phyloP scores from a whole-genome alignment of 2,113 vertebrate genomes.

The Bubo blakistoni region DNA sequence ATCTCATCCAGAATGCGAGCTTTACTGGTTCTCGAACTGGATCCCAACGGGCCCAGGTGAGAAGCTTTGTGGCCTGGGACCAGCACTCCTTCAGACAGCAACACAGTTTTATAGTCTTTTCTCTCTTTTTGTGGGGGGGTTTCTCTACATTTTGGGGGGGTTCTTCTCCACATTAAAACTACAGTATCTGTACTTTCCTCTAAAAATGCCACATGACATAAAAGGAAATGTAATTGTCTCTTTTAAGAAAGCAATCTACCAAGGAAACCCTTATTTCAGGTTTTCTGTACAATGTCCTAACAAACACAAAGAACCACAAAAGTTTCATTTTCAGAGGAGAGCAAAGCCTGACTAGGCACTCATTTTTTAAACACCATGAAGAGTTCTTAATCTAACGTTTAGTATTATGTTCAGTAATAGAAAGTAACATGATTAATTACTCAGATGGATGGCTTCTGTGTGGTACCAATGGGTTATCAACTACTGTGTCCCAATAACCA shows the following conservation, averaged over 20 bases:
- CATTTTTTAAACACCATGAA: neutral
- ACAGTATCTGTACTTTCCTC: neutral
- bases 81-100: neutral
- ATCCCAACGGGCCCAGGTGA: neutral
- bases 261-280: neutral
- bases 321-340: neutral
- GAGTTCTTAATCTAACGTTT: neutral
- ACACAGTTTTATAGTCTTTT: neutral
- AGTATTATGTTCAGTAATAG: neutral
- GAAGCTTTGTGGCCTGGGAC: neutral
- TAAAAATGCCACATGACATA: neutral
- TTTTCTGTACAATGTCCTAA: neutral
- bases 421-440: neutral
- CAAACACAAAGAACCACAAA: neutral
- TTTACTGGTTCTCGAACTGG: neutral
- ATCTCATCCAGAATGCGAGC: neutral
- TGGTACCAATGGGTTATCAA: neutral
- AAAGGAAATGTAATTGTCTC: neutral
- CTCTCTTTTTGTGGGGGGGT: neutral
- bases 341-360: neutral
- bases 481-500: accelerated
- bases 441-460: neutral
- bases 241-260: neutral
- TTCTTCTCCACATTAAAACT: neutral
- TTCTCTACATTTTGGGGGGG: no score